Base-by-base conservation (phyloP, 2,113 vertebrate genomes). In the Propithecus coquereli region DNA sequence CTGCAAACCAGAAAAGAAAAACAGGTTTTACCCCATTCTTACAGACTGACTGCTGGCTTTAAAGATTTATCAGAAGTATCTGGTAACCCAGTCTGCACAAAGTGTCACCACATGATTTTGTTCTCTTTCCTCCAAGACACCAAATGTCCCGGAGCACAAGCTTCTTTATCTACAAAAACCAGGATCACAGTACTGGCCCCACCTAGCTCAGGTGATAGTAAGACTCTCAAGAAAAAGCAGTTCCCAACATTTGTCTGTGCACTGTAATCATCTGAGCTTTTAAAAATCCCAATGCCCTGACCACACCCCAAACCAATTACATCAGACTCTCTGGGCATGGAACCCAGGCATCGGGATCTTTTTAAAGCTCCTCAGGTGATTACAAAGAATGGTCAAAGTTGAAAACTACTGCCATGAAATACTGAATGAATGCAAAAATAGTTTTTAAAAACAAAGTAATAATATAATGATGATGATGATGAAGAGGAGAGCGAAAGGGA, bases 11-110 rank as follows among this genome's bases (percentile, higher is more conserved):
- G 40, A 74, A 92, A 96, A 94, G 74, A 52, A 80, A 91, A 97
- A 97, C 97, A 84, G 37, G 59, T 50, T 89, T 96, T 65, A 96
- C 94, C 50, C 37, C 95, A 76, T 73, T 84, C 68, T 92, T 85
- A 45, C 5, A 89, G 89, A 73, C 90, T 83, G 95, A 97, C 94
- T 0, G 45, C 8, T 14, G 79, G 94, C 52, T 79, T 97, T 94
- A 93, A 94, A 97, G 91, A 97, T 71, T 95, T 94, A 90, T 17
- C 57, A 59, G 10, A 95, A 65, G 66, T 91, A 74, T 23, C 71
- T 96, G 70, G 65, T 96, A 95, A 95, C 22, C 25, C 52, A 63
- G 63, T 79, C 45, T 68, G 34, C 13, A 94, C 25, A 30, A 66
- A 81, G 17, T 43, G 61, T 77, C 66, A 83, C 54, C 68, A 66